These are phyloP conservation scores for Stenopsyche tienmushanensis DNA, from an alignment of 1,140 invertebrate genomes.

Conservation along the genomic window DNA sequence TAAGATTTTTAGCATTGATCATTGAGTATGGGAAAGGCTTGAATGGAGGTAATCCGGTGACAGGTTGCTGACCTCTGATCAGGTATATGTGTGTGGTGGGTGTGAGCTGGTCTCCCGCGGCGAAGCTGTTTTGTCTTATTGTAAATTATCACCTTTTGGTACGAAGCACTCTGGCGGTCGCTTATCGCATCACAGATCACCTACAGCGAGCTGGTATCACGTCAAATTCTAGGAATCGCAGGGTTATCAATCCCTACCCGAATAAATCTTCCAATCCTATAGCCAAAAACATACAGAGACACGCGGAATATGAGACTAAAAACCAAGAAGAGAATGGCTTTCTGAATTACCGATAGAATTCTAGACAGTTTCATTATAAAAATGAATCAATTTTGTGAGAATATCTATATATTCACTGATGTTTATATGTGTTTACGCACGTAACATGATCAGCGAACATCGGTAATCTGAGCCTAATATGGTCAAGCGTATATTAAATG, in stretches of 20 bases:
- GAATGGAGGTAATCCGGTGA: too few species aligned
- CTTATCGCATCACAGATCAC: slow-evolving; percentile 20
- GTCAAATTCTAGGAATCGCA: neutral
- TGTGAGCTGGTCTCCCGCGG: slow-evolving; percentile 9
- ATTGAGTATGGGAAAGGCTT: too few species aligned
- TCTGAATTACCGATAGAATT: too few species aligned
- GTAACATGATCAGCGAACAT: too few species aligned
- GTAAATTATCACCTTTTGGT: slow-evolving; percentile 33
- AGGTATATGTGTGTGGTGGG: slow-evolving; percentile 9
- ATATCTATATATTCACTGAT: too few species aligned
- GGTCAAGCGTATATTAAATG: neutral
- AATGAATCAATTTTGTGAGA: too few species aligned
- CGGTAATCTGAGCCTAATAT: too few species aligned
- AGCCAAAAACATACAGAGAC: neutral
- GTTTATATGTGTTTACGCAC: neutral
- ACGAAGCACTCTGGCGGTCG: slow-evolving; percentile 8
- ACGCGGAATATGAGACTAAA: neutral
- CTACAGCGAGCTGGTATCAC: slow-evolving; percentile 15
- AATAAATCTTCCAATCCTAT: neutral
- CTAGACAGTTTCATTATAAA: too few species aligned
- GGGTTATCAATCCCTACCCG: slow-evolving; percentile 1
- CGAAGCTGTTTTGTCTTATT: slow-evolving; percentile 30
- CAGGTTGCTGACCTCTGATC: slow-evolving; percentile 19
- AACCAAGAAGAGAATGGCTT: too few species aligned
- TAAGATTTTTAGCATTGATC: too few species aligned